Evolutionary conservation across 92 coral and sea anemone genomes (phyloP).

Genomic region (Paragorgia papillata): DNA sequence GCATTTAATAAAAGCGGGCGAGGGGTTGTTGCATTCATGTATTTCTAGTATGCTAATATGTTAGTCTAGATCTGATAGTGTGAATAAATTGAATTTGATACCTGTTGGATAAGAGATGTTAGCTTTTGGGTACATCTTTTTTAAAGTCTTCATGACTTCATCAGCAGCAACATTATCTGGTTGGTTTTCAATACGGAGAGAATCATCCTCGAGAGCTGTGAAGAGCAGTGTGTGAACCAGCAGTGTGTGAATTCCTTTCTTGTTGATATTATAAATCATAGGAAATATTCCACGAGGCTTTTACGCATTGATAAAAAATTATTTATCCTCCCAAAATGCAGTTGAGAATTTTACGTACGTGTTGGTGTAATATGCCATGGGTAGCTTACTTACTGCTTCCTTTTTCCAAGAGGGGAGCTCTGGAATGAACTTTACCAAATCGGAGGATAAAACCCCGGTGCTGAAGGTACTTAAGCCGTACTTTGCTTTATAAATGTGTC

Average conservation of each 20-base stretch:
- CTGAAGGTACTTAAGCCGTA: slow-evolving; percentile 74
- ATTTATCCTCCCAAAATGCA: slow-evolving; percentile 23
- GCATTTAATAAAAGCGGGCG: too few species aligned
- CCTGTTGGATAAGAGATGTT: not conserved
- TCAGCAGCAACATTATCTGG: not conserved
- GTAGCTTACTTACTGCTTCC: slow-evolving; percentile 53
- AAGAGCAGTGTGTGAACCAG: slow-evolving; percentile 10
- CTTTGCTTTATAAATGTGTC: slow-evolving; percentile 53
- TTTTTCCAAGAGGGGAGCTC: slow-evolving; percentile 69
- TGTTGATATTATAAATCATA: not conserved
- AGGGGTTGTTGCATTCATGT: too few species aligned
- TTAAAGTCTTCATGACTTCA: slow-evolving; percentile 16
- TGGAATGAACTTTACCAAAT: slow-evolving; percentile 63
- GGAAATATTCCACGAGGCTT: not conserved
- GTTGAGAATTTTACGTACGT: not conserved
- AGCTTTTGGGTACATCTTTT: not conserved
- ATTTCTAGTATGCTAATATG: too few species aligned
- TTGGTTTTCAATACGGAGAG: slow-evolving; percentile 7
- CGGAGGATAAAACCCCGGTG: slow-evolving; percentile 69
- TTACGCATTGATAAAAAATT: not conserved
- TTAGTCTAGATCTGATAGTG: too few species aligned
- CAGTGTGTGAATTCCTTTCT: not conserved
- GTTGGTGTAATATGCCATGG: slow-evolving; percentile 7
- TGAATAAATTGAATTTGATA: too few species aligned
- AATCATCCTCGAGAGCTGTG: not conserved